Conservation (phyloP, 2,113 vertebrate species). For the Apodemus speciosus region DNA sequence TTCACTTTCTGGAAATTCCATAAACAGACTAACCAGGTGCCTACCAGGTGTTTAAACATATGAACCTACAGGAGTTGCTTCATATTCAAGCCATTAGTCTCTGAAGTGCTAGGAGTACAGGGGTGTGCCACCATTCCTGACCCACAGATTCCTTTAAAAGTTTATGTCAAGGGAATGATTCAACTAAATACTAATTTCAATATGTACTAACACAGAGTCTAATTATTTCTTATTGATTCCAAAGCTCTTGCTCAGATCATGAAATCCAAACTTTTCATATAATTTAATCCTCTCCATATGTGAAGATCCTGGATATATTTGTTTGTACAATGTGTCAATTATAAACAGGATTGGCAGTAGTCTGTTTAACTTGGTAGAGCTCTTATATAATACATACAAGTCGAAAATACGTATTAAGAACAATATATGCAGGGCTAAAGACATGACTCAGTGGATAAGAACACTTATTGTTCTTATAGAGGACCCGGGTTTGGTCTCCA, state of each 20-base stretch:
- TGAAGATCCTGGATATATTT: conserved; percentile 35
- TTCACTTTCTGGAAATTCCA: neutral
- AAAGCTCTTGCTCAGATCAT: conserved; percentile 29
- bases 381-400: conserved; percentile 25
- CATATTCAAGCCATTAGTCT: neutral
- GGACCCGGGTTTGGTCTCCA: neutral
- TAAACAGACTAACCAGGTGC: neutral
- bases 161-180: neutral
- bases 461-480: neutral
- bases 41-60: neutral
- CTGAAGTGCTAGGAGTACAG: neutral
- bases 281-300: neutral
- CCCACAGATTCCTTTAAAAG: neutral
- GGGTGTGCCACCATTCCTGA: neutral
- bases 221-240: neutral
- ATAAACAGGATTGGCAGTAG: neutral
- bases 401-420: conserved; percentile 1
- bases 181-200: conserved; percentile 24
- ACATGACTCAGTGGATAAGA: neutral
- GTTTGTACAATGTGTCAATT: conserved; percentile 1
- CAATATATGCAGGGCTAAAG: neutral
- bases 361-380: neutral
- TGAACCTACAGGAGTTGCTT: neutral
- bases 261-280: conserved; percentile 26
- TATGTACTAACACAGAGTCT: conserved; percentile 6